Base-by-base conservation (phyloP, 1,140 invertebrate genomes). In the Cyrtorhinus lividipennis region DNA sequence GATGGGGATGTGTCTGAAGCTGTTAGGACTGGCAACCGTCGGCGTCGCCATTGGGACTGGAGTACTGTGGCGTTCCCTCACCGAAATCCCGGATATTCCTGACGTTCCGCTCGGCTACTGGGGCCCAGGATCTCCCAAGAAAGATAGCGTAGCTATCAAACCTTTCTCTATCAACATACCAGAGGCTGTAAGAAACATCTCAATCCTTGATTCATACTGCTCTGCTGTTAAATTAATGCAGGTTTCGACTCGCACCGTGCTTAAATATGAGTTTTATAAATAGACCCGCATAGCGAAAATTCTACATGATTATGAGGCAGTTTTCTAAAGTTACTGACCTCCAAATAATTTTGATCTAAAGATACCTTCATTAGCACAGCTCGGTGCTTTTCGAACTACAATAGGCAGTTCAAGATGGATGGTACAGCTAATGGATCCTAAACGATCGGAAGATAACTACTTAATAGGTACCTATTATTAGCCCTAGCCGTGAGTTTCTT, bases 111-210 rank as follows among this genome's bases (percentile, higher is more conserved):
- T 26, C 0, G 72, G 75, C 13, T 77, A 76, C 66, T 81, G 79
- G 79, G 78, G 77, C 0, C 68, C 72, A 2, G 72, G 70, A 12
- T 62, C 68, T 12, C 62, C 70, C 12, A 64, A 18, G 1, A 72
- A 69, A 57, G 71, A 71, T 12, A 76, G 79, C 45, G 65, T 68
- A 8, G 67, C 70, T 13, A 74, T 81, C 30, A 71, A 69, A 26
- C 73, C 76, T 0, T 81, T 80, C 64, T 74, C 71, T 68, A 77
- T 81, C 5, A 68, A 75, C 26, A 67, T 79, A 24, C 62, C 73
- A 0, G 67, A 75, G 25, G 62, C 73, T 66, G 74, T 74, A 66
- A 68, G 63, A 15, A 3, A 12, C 25, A 24, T 15, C 24, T 56
- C 5, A 23, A 56, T 10, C 15, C 15, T 5, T 8, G 15, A 38